Evolutionary conservation across 2,113 vertebrate genomes (phyloP), one percentile per base, ranked within the genome.

Genomic region (Leptocoma aspasia): DNA sequence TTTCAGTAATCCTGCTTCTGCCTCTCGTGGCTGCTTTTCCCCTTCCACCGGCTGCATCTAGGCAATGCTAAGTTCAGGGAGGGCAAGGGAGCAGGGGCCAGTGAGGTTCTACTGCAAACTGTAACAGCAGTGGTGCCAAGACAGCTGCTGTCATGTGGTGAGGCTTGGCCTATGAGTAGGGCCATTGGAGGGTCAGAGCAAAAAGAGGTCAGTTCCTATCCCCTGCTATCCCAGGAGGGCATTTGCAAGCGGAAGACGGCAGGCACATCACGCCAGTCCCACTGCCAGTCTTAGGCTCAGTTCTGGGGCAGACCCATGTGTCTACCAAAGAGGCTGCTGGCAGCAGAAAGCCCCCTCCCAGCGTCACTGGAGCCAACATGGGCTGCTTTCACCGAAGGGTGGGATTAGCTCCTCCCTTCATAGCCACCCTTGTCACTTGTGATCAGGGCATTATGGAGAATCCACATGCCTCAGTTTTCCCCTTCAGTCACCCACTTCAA

Each of bases 321-420:
- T 14, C 45, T 33, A 9, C 19, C 16, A 30, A 35, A 73, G 49
- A 22, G 31, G 23, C n/a, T 77, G 15, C n/a, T 52, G 49, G 54
- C 57, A 82, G 50, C 44, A 60, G 35, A 70, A 42, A 64, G 20
- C 2, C 5, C 12, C n/a, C 7, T 50, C 3, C n/a, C 42, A 35
- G 5, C 21, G 23, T 19, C 63, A 8, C 31, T 21, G 39, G 3
- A 15, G 35, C 14, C 1, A 1, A 1, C 15, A 4, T 0, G 0
- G 17, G 27, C 24, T 44, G 11, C 13, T 31, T 4, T 33, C 1
- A 0, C 2, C 0, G 0, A 72, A 8, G 13, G 9, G 20, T 7
- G 35, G 18, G 57, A 14, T 79, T 28, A 50, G 9, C 22, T 39
- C 61, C 8, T 69, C 27, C 37, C 44, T 27, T 21, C 2, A 2